Evolutionary conservation across 2,113 vertebrate species (phyloP).

Genomic region (Channa maculata): DNA sequence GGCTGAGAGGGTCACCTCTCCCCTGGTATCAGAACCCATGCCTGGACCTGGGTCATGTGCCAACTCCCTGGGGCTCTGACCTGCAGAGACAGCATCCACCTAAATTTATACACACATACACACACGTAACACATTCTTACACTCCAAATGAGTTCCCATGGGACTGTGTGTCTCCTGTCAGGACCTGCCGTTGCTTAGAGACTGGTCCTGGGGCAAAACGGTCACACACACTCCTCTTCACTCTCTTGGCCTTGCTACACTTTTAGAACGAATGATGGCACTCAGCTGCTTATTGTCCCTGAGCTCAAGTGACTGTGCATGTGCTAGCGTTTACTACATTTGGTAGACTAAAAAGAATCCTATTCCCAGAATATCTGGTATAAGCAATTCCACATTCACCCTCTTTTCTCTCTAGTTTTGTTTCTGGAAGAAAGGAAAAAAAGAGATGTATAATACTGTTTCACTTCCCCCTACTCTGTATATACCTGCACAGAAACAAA

Average conservation of each 20-base stretch:
- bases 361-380: conserved; percentile 35
- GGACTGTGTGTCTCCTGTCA: conserved; percentile 75
- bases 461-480: conserved; percentile 20
- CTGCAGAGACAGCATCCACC: conserved; percentile 57
- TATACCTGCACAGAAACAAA: conserved; percentile 20
- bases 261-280: conserved; percentile 72
- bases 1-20: conserved; percentile 52
- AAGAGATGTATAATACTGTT: conserved; percentile 39
- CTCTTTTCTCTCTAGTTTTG: conserved; percentile 35
- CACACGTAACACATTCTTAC: conserved; percentile 59
- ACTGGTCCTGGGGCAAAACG: conserved; percentile 75
- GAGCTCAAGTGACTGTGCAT: conserved; percentile 23
- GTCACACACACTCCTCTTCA: conserved; percentile 63
- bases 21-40: conserved; percentile 48
- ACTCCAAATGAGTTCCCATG: conserved; percentile 81
- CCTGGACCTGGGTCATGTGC: conserved; percentile 54
- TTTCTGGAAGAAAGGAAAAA: conserved; percentile 40
- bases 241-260: conserved; percentile 69
- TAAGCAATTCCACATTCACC: conserved; percentile 20
- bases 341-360: conserved; percentile 41
- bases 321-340: conserved; percentile 20
- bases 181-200: conserved; percentile 79
- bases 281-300: conserved; percentile 58
- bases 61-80: conserved; percentile 55
- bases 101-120: conserved; percentile 44